phyloP scores from a whole-genome alignment of 2,888 invertebrate genomes.

The Apamea crenata region DNA sequence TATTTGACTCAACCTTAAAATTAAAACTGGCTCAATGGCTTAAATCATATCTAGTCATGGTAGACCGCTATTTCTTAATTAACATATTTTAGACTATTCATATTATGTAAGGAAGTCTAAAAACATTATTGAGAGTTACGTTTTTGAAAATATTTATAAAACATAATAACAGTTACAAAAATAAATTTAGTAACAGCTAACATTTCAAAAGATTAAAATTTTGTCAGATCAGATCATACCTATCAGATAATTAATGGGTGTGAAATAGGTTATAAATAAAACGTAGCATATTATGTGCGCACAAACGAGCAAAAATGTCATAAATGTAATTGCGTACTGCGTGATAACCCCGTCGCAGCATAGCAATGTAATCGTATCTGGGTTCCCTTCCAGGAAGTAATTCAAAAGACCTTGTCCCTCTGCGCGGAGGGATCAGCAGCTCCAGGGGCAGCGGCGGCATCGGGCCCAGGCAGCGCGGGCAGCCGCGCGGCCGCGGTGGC shows the following conservation, averaged over 20 bases:
- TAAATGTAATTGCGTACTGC: background rate
- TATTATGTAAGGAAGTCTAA: background rate
- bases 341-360: background rate
- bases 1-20: background rate
- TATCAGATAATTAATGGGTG: background rate
- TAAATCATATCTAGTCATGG: background rate
- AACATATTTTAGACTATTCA: background rate
- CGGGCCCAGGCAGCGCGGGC: conserved; percentile 87
- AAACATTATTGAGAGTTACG: background rate
- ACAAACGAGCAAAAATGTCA: background rate
- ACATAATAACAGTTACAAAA: background rate
- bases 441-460: conserved; percentile 69
- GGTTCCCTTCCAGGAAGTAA: conserved; percentile 92
- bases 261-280: background rate
- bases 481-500: conserved; percentile 81
- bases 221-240: too few relatives aligned
- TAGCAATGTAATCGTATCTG: background rate
- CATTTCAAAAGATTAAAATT: background rate
- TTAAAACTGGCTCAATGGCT: background rate
- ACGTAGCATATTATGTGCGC: background rate
- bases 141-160: background rate
- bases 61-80: background rate
- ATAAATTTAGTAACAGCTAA: background rate
- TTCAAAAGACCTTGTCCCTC: conserved; percentile 92
- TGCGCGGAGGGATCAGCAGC: conserved; percentile 79